Percentiles rank a stretch among this genome's conserved stretches.
phyloP scores from a whole-genome alignment of 2,113 vertebrate genomes.

The Sigmodon hispidus region DNA sequence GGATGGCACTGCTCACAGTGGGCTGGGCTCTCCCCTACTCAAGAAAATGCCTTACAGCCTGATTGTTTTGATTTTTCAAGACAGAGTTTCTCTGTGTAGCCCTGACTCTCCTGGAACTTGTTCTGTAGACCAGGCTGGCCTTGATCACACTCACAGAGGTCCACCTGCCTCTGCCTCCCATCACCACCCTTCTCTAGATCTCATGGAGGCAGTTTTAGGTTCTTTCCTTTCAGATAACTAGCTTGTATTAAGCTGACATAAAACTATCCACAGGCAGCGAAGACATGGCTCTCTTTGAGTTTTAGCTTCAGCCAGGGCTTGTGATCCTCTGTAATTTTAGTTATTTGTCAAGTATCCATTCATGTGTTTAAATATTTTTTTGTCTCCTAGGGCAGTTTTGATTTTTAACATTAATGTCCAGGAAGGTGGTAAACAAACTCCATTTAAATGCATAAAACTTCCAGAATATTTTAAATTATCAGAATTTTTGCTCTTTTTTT shows the following conservation, averaged over 20 bases:
- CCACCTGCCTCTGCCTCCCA: neutral
- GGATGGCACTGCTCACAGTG: neutral
- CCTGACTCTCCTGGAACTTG: neutral
- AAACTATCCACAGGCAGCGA: too few relatives aligned
- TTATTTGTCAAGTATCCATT: neutral
- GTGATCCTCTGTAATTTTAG: neutral
- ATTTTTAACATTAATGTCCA: constrained; percentile 20
- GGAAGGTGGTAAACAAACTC: neutral
- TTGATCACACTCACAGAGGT: neutral
- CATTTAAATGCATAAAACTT: constrained; percentile 36
- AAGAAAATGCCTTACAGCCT: neutral
- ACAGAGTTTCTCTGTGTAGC: neutral
- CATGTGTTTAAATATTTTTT: constrained; percentile 26
- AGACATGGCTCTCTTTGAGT: constrained; percentile 21
- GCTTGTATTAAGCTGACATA: neutral
- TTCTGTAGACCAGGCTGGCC: neutral
- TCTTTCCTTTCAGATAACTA: too few relatives aligned
- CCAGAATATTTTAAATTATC: neutral
- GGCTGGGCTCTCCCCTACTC: neutral
- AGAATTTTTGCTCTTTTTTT: constrained; percentile 45
- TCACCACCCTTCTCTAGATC: neutral
- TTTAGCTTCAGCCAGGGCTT: neutral
- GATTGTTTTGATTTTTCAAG: neutral
- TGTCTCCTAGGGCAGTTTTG: neutral
- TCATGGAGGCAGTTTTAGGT: neutral